These are phyloP conservation scores for Rhinogobius similis DNA, from an alignment of 2,113 vertebrate species.

Conservation along the genomic window DNA sequence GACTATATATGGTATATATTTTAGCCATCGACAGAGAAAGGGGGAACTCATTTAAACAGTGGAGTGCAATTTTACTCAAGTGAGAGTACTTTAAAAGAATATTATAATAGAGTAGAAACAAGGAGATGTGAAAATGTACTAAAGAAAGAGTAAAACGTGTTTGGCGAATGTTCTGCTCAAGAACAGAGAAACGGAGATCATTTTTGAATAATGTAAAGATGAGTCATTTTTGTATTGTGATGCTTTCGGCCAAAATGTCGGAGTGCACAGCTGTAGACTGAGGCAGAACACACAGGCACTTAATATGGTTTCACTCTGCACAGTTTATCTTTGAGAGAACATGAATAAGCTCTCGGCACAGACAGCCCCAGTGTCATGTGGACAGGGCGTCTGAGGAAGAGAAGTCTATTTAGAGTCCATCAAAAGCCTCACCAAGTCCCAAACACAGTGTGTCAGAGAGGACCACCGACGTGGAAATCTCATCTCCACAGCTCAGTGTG, in stretches of 20 bases:
- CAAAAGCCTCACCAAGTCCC: slow-evolving; percentile 47
- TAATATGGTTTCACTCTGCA: neutral
- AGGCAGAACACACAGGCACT: neutral
- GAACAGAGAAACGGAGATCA: no score
- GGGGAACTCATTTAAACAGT: neutral
- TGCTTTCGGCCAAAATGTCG: no score
- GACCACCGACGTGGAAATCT: slow-evolving; percentile 59
- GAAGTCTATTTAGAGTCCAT: slow-evolving; percentile 43
- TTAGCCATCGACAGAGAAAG: neutral
- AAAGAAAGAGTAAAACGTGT: no score
- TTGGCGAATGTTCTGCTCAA: no score
- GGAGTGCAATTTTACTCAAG: neutral
- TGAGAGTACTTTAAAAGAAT: neutral
- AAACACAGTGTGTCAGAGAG: slow-evolving; percentile 53
- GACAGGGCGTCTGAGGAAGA: slow-evolving; percentile 34
- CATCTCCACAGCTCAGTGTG: slow-evolving; percentile 58
- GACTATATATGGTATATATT: neutral
- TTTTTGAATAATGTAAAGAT: no score
- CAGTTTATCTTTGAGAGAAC: neutral
- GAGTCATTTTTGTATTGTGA: no score
- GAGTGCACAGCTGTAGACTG: no score
- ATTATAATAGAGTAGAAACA: no score
- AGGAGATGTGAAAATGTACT: no score
- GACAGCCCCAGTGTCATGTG: slow-evolving; percentile 28
- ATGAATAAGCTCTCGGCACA: slow-evolving; percentile 20